These are phyloP conservation scores for Pempheris klunzingeri DNA, from an alignment of 2,797 vertebrate genomes.

Conservation along the genomic window DNA sequence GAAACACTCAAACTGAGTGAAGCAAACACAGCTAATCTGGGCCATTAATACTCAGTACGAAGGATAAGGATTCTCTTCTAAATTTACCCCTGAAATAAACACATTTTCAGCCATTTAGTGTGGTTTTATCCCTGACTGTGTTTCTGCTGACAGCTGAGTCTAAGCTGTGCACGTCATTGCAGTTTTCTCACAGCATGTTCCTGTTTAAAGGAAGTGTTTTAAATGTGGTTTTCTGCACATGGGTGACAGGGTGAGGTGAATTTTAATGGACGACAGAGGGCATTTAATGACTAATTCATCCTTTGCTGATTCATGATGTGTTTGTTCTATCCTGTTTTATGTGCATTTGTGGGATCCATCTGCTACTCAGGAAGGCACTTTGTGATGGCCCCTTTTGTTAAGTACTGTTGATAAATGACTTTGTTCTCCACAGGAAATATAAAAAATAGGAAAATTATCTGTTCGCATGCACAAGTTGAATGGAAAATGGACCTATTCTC, in stretches of 20 bases:
- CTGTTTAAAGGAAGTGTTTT: background rate
- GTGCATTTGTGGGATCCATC: background rate
- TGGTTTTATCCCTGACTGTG: background rate
- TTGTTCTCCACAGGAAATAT: background rate
- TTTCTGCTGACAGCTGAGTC: background rate
- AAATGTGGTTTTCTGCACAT: constrained; percentile 2
- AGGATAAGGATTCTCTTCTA: background rate
- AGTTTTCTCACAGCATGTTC: background rate
- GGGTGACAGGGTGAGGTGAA: background rate
- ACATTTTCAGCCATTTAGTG: background rate
- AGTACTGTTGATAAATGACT: background rate
- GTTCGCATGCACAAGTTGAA: background rate
- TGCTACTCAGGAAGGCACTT: background rate
- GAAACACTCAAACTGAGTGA: background rate
- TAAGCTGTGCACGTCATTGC: rapidly evolving
- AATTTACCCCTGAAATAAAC: background rate
- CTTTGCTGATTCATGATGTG: background rate
- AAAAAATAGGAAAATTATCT: background rate
- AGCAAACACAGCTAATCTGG: background rate
- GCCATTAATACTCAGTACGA: background rate
- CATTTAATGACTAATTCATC: background rate
- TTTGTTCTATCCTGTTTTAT: background rate
- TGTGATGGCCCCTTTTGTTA: background rate
- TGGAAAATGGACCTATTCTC: no score
- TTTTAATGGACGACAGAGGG: background rate